phyloP scores from a whole-genome alignment of 2,888 invertebrate species.

The Tachina grossa region DNA sequence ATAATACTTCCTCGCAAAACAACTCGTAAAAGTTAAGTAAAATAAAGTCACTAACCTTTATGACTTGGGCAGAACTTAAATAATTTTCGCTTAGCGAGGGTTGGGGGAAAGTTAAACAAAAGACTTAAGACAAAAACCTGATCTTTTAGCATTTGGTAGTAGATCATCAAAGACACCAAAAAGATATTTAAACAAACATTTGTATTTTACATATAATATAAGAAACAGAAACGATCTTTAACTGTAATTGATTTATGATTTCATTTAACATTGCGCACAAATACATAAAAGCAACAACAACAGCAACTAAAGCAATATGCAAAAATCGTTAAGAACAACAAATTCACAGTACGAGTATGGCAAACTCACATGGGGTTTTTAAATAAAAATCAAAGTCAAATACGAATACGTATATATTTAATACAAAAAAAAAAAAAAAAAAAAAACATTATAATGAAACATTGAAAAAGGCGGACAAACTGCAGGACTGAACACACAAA shows the following conservation, averaged over 20 bases:
- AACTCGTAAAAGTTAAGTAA: neutral
- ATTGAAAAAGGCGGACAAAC: slow-evolving; percentile 18
- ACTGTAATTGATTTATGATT: slow-evolving; percentile 72
- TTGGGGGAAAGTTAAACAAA: slow-evolving; percentile 42
- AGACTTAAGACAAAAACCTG: slow-evolving; percentile 70
- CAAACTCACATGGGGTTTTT: slow-evolving; percentile 70
- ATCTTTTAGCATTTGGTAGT: slow-evolving; percentile 63
- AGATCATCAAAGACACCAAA: slow-evolving; percentile 64
- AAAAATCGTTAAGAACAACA: slow-evolving; percentile 66
- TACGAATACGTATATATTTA: slow-evolving; percentile 15
- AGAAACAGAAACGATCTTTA: slow-evolving; percentile 65
- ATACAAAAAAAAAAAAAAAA: slow-evolving; percentile 13
- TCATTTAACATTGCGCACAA: slow-evolving; percentile 66
- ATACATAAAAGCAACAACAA: slow-evolving; percentile 52
- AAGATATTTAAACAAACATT: neutral
- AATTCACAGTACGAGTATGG: slow-evolving; percentile 68
- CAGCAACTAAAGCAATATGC: slow-evolving; percentile 59
- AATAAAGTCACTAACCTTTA: slow-evolving; percentile 68
- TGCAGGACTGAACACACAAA: neutral
- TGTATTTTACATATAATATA: too few species aligned
- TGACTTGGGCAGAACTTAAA: slow-evolving; percentile 56
- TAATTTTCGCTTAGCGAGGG: slow-evolving; percentile 43
- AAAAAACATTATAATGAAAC: neutral
- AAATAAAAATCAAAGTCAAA: slow-evolving; percentile 70
- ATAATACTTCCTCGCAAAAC: slow-evolving; percentile 60